Conservation (phyloP, 1,140 invertebrate species). For the Heliconius melpomene region DNA sequence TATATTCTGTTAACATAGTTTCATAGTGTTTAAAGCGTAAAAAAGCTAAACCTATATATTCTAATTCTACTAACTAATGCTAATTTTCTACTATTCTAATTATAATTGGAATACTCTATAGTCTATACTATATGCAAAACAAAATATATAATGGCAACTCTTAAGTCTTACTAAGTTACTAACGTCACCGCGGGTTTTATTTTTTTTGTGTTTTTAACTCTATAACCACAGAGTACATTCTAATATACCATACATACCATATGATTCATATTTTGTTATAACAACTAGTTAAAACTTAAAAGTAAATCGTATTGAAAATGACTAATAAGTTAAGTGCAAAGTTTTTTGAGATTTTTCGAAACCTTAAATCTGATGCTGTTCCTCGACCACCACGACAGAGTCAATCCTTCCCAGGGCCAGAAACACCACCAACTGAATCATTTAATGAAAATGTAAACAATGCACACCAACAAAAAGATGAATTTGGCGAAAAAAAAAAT, state of each 20-base stretch:
- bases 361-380: slow-evolving; percentile 67
- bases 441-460: slow-evolving; percentile 47
- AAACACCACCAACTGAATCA: slow-evolving; percentile 35
- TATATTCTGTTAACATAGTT: too few species aligned
- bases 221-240: neutral
- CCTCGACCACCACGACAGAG: slow-evolving; percentile 59
- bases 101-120: too few species aligned
- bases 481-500: slow-evolving; percentile 50
- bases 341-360: slow-evolving; percentile 61
- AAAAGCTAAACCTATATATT: too few species aligned
- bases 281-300: neutral
- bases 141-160: neutral
- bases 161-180: neutral
- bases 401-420: slow-evolving; percentile 13
- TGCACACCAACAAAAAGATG: slow-evolving; percentile 47
- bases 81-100: too few species aligned
- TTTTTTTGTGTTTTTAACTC: too few species aligned
- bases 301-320: slow-evolving; percentile 38
- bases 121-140: too few species aligned
- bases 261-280: neutral
- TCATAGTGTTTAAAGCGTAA: too few species aligned
- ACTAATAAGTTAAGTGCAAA: slow-evolving; percentile 50
- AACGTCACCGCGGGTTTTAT: neutral
- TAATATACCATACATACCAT: neutral
- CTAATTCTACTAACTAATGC: too few species aligned